Conservation (phyloP, 2,797 vertebrate genomes). For the Galago senegalensis region DNA sequence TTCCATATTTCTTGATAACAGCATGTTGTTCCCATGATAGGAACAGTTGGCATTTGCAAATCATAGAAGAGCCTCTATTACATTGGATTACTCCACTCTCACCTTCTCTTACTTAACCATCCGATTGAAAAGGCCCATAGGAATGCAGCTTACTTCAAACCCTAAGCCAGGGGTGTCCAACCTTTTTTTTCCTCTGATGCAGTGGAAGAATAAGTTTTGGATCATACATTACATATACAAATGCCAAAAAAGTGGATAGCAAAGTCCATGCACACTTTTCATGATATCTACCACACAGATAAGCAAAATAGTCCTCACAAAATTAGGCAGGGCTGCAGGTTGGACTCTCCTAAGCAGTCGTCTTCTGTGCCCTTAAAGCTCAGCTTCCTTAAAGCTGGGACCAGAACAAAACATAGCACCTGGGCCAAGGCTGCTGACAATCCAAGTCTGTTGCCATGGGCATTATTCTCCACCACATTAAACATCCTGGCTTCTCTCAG, state of each 20-base stretch:
- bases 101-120: no score
- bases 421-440: neutral
- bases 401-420: neutral
- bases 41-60: neutral
- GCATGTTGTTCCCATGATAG: neutral
- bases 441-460: accelerated
- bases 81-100: neutral
- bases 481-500: neutral
- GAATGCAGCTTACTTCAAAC: neutral
- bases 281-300: no score
- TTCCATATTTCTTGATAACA: neutral
- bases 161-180: neutral
- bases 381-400: neutral
- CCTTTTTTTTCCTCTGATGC: no score
- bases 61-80: neutral
- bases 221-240: no score
- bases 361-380: neutral
- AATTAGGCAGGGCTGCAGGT: no score
- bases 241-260: no score
- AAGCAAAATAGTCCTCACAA: no score
- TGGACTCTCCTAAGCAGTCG: no score
- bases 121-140: neutral
- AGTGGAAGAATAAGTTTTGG: no score
- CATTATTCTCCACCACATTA: neutral
- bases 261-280: no score